These are phyloP conservation scores for Actias luna DNA, from an alignment of 2,888 invertebrate genomes.

Conservation along the genomic window DNA sequence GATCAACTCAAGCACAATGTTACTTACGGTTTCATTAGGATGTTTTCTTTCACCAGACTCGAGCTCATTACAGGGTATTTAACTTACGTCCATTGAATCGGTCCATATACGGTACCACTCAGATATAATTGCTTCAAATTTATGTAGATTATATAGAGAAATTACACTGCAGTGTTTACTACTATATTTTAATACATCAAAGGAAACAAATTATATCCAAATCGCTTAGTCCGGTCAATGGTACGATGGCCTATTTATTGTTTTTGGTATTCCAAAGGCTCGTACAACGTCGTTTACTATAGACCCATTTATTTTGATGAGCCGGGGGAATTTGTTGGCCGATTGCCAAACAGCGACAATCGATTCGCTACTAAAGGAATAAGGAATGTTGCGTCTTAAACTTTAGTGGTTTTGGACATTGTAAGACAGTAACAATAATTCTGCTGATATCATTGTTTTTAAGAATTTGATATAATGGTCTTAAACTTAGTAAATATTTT, in stretches of 20 bases:
- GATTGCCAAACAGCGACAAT: constrained; percentile 47
- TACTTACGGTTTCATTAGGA: too few relatives aligned
- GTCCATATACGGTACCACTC: too few relatives aligned
- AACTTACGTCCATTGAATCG: too few relatives aligned
- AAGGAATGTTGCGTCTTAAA: constrained; percentile 15
- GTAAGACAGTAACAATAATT: not conserved
- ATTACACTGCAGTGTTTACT: not conserved
- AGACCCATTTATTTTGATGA: constrained; percentile 53
- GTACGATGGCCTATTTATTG: constrained; percentile 9
- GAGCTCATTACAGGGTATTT: too few relatives aligned
- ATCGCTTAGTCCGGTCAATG: constrained; percentile 8
- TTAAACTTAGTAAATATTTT: too few relatives aligned
- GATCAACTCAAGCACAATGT: too few relatives aligned
- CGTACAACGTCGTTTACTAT: constrained; percentile 25
- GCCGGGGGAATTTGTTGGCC: constrained; percentile 47
- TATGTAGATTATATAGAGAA: not conserved
- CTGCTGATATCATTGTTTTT: not conserved
- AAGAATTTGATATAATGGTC: too few relatives aligned
- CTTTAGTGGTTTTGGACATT: constrained; percentile 8
- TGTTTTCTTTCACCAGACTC: too few relatives aligned
- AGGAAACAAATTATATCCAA: not conserved
- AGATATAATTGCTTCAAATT: too few relatives aligned
- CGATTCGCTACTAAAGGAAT: constrained; percentile 38
- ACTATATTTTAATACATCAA: not conserved
- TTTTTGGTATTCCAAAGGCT: constrained; percentile 15